Evolutionary conservation across 2,797 vertebrate genomes (phyloP).

Genomic region (Euthynnus affinis): DNA sequence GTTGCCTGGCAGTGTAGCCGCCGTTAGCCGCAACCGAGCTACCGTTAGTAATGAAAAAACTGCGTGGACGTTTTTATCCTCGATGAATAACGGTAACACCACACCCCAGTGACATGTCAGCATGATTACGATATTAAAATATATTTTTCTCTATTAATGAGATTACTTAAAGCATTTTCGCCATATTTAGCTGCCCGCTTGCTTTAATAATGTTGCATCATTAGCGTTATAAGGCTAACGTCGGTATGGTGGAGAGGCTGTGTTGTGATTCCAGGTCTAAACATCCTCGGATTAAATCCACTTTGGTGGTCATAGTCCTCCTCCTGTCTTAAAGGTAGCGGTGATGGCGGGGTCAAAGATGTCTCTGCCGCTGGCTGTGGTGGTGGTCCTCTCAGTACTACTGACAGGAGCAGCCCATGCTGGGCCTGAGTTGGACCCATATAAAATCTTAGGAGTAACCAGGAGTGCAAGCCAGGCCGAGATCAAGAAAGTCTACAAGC

Average conservation of each 20-base stretch:
- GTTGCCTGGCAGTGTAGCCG: constrained; percentile 50
- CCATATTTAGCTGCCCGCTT: background rate
- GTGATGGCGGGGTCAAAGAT: constrained; percentile 67
- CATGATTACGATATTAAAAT: background rate
- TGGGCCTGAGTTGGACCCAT: constrained; percentile 90
- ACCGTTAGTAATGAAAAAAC: constrained; percentile 1
- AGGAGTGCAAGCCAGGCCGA: constrained; percentile 90
- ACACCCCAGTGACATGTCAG: constrained; percentile 18
- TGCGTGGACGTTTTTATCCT: constrained; percentile 3
- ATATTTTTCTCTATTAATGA: background rate
- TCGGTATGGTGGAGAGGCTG: background rate
- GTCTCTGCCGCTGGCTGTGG: constrained; percentile 64
- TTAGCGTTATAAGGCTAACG: background rate
- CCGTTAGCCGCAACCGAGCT: constrained; percentile 32
- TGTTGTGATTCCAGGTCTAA: background rate
- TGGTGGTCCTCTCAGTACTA: constrained; percentile 84
- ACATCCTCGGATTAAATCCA: background rate
- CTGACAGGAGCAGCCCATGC: constrained; percentile 82
- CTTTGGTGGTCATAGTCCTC: background rate
- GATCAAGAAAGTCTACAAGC: constrained; percentile 96
- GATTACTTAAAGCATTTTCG: background rate
- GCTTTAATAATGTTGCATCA: constrained; percentile 5
- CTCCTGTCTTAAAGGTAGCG: constrained; percentile 40
- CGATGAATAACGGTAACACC: background rate
- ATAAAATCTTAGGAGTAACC: constrained; percentile 90